Conservation (phyloP, 2,113 vertebrate species). For the Rhabdomys dilectus region DNA sequence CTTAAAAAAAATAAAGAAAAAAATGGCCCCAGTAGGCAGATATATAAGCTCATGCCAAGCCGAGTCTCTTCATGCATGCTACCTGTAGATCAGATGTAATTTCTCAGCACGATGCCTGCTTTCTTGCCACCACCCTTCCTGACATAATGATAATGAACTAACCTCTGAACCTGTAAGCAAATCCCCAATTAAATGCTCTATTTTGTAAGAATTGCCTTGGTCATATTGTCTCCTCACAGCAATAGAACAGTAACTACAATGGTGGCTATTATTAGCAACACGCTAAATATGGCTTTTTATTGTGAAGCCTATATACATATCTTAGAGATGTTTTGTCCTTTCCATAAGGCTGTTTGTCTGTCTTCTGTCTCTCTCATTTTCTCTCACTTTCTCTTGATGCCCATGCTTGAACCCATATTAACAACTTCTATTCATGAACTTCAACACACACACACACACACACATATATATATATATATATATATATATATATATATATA, state of each 20-base stretch:
- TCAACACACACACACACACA: neutral
- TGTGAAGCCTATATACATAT: neutral
- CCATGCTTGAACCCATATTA: neutral
- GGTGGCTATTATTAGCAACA: neutral
- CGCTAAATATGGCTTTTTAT: neutral
- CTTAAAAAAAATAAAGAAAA: too few species aligned
- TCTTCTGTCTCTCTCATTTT: neutral
- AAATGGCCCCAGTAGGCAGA: too few species aligned
- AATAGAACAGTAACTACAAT: neutral
- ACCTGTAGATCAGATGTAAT: neutral
- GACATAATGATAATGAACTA: neutral
- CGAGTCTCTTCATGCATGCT: neutral
- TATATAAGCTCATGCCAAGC: neutral
- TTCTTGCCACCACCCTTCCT: neutral
- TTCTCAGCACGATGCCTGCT: neutral
- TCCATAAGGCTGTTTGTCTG: neutral
- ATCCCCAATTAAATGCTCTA: neutral
- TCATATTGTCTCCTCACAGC: neutral
- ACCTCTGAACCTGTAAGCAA: neutral
- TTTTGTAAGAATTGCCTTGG: neutral
- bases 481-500: constrained; percentile 8
- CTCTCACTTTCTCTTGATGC: too few species aligned
- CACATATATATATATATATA: neutral
- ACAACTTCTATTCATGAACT: neutral
- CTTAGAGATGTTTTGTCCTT: neutral